Evolutionary conservation across 1,140 invertebrate genomes (phyloP).

Genomic region (Adelges cooleyi): DNA sequence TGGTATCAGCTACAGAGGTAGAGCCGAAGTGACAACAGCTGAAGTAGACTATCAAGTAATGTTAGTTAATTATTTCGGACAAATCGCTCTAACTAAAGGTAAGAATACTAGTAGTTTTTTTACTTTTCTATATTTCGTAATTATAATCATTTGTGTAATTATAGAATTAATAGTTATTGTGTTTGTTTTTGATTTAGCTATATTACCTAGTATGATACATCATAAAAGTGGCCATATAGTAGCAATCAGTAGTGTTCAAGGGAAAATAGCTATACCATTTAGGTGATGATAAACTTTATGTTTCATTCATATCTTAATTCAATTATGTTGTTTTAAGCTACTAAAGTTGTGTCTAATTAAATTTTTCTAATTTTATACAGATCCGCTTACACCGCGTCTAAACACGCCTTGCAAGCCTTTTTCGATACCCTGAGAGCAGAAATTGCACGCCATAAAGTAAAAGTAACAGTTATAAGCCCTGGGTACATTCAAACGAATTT

Average conservation of each 20-base stretch:
- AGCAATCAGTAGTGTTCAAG: conserved; percentile 86
- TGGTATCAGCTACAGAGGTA: conserved; percentile 72
- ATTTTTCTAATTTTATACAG: conserved; percentile 39
- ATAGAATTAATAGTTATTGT: too few relatives aligned
- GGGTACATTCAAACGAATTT: conserved; percentile 82
- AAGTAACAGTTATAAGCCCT: conserved; percentile 71
- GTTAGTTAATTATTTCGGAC: conserved; percentile 89
- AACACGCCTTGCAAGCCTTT: conserved; percentile 87
- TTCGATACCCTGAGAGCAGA: conserved; percentile 72
- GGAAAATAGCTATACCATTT: conserved; percentile 76
- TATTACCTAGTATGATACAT: conserved; percentile 72
- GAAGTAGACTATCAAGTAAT: conserved; percentile 82
- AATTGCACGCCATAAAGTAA: conserved; percentile 58
- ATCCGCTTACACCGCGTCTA: conserved; percentile 82
- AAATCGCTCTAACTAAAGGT: conserved; percentile 85
- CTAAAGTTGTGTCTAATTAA: background rate
- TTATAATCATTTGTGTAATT: too few relatives aligned
- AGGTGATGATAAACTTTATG: conserved; percentile 44
- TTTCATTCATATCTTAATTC: too few relatives aligned
- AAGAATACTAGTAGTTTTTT: conserved; percentile 30
- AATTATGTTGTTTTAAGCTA: too few relatives aligned
- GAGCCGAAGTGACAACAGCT: conserved; percentile 60
- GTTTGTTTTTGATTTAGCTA: conserved; percentile 45
- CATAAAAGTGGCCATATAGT: conserved; percentile 70
- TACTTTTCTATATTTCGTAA: too few relatives aligned